Conservation (phyloP, 2,113 vertebrate species). For the Cyprinodon variegatus region DNA sequence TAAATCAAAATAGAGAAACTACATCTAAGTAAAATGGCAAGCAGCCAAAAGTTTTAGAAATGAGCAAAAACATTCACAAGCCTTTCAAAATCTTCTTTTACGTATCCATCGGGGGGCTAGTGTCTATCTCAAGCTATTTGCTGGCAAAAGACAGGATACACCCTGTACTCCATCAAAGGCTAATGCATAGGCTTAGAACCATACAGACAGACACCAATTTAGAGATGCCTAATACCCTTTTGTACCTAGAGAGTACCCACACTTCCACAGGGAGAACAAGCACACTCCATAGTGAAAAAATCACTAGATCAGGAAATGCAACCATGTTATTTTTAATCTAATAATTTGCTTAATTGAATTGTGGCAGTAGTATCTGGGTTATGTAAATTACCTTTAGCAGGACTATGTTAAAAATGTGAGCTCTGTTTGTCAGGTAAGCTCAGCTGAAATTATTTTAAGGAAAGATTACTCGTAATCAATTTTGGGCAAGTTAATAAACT, state of each 20-base stretch:
- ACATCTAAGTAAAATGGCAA: neutral
- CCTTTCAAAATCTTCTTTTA: neutral
- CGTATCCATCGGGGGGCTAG: no score
- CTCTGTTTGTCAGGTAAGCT: conserved; percentile 26
- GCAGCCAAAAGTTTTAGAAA: neutral
- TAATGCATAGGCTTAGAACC: no score
- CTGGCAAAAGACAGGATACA: no score
- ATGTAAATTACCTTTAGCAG: conserved; percentile 17
- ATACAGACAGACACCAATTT: no score
- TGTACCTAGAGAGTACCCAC: no score
- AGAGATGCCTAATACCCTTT: no score
- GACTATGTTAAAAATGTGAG: conserved; percentile 17
- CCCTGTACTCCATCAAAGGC: no score
- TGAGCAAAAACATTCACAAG: neutral
- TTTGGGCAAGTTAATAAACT: neutral
- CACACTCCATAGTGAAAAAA: no score
- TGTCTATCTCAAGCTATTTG: no score
- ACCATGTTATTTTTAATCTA: neutral
- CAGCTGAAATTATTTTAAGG: conserved; percentile 40
- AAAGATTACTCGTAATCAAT: neutral
- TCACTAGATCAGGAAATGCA: no score
- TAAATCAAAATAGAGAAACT: neutral
- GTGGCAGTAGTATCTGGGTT: neutral
- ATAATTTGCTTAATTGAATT: neutral
- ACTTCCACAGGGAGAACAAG: no score